Evolutionary conservation across 2,113 vertebrate species (phyloP).

Genomic region (Myotis brandtii): DNA sequence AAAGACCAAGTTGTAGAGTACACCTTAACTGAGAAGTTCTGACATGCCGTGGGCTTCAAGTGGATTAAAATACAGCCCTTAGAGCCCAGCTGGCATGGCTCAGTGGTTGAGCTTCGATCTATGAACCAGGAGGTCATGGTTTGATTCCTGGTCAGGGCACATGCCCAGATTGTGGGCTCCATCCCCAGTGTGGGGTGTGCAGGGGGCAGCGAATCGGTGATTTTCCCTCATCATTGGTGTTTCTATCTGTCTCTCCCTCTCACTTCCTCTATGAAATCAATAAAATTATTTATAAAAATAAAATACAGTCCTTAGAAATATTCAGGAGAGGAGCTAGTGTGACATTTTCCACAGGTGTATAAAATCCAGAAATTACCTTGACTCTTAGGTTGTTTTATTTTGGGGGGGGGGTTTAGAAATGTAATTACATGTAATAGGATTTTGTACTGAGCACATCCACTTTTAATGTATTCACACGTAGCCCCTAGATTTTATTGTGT

Average conservation of each 20-base stretch:
- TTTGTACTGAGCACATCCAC: slow-evolving; percentile 1
- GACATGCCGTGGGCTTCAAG: background rate
- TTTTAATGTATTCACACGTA: slow-evolving; percentile 38
- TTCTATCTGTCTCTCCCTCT: too few species aligned
- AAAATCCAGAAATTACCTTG: slow-evolving; percentile 21
- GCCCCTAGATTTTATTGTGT: slow-evolving; percentile 21
- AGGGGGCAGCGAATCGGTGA: too few species aligned
- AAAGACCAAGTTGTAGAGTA: background rate
- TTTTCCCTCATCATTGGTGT: too few species aligned
- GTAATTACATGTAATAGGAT: background rate
- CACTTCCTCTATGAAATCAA: too few species aligned
- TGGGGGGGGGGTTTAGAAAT: background rate
- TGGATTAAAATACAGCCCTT: background rate
- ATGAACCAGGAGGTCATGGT: too few species aligned
- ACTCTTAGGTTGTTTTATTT: background rate
- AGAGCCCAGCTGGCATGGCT: too few species aligned
- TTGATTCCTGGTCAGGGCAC: too few species aligned
- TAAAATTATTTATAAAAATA: background rate
- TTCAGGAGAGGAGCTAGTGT: background rate
- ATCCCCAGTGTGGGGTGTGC: too few species aligned
- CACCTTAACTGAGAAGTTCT: background rate
- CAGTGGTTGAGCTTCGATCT: too few species aligned
- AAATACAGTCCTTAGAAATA: slow-evolving; percentile 2
- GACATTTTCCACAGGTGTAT: background rate
- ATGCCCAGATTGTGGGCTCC: too few species aligned